A percentile compares a stretch with the other conserved stretches of the same genome.
These are phyloP conservation scores for Epistrophe eligans DNA, from an alignment of 2,888 invertebrate species.

Conservation along the genomic window DNA sequence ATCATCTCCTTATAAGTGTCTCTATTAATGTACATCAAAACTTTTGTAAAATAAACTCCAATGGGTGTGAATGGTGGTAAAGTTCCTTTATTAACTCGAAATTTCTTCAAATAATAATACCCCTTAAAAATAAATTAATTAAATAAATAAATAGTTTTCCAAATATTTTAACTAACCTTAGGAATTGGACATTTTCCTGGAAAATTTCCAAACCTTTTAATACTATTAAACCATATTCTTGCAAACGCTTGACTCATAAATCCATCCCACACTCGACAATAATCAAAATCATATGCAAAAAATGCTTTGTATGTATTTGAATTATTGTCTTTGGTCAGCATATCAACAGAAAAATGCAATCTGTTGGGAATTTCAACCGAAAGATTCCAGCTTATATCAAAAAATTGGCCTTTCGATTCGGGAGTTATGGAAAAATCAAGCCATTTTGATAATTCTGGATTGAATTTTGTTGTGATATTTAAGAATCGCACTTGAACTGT, in stretches of 20 bases:
- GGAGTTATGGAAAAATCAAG: neutral
- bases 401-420: neutral
- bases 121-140: constrained; percentile 28
- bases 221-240: constrained; percentile 72
- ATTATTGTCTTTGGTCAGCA: neutral
- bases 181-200: constrained; percentile 76
- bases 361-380: neutral
- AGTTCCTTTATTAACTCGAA: neutral
- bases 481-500: neutral
- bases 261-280: constrained; percentile 14
- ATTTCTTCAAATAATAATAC: constrained; percentile 43
- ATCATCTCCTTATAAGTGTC: neutral
- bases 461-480: constrained; percentile 4
- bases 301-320: neutral
- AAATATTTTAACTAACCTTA: constrained; percentile 47
- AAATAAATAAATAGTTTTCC: too few relatives aligned
- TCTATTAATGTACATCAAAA: neutral
- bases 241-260: constrained; percentile 56
- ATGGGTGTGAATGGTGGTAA: neutral
- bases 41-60: constrained; percentile 4
- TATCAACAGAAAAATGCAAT: neutral
- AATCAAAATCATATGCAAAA: neutral
- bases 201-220: constrained; percentile 77
- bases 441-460: neutral
- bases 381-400: constrained; percentile 2